phyloP scores from a whole-genome alignment of 2,797 vertebrate species.

The Poeciliopsis turneri region DNA sequence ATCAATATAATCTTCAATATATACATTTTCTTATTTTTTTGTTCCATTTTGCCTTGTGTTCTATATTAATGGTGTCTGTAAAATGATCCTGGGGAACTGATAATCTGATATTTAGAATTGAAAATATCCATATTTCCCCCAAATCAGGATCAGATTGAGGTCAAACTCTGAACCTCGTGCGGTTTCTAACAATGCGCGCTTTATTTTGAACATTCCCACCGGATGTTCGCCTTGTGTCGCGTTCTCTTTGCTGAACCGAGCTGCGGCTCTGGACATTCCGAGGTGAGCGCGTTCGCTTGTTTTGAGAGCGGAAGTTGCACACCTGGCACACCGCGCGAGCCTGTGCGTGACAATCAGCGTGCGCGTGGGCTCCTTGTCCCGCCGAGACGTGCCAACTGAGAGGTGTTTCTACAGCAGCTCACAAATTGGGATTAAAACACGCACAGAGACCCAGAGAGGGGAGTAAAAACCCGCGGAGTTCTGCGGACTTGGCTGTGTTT shows the following conservation, averaged over 20 bases:
- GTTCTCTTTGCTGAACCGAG: fast-evolving
- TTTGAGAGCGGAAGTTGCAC: conserved; percentile 48
- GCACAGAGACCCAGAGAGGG: not conserved
- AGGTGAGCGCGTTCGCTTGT: conserved; percentile 56
- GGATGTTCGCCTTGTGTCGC: not conserved
- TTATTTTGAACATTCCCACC: conserved; percentile 39
- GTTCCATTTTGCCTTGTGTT: not conserved
- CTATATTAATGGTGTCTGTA: not conserved
- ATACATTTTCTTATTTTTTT: not conserved
- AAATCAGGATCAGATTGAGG: not conserved
- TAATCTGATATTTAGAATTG: not conserved
- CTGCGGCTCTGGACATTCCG: conserved; percentile 28
- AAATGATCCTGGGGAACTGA: not conserved
- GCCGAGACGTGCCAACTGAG: not conserved
- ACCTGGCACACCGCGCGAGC: not conserved
- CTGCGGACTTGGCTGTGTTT: conserved; percentile 50
- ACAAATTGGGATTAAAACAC: not conserved
- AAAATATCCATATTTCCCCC: not conserved
- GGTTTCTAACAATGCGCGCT: not conserved
- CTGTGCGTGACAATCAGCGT: not conserved
- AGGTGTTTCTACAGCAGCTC: not conserved
- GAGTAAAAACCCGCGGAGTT: conserved; percentile 26
- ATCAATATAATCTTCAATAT: not conserved
- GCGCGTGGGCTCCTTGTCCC: not conserved
- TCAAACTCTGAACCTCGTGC: not conserved